Evolutionary conservation across 2,797 vertebrate genomes (phyloP).

Genomic region (Anisognathus igniventris): DNA sequence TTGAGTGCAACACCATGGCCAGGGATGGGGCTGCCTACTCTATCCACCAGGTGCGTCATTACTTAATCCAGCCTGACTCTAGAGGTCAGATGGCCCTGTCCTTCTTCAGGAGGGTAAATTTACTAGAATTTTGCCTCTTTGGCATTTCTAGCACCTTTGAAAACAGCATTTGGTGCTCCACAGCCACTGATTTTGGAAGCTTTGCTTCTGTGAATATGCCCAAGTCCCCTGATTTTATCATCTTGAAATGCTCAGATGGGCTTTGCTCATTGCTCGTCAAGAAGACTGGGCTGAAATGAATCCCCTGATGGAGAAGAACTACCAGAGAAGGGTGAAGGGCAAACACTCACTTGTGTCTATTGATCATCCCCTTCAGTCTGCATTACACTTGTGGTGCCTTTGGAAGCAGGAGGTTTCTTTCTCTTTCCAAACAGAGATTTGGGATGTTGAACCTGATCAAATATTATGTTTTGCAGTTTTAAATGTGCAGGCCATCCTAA

Average conservation of each 20-base stretch:
- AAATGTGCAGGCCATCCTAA: neutral
- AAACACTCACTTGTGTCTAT: neutral
- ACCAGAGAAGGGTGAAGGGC: neutral
- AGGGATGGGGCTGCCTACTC: neutral
- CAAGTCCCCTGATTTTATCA: neutral
- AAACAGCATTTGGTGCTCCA: neutral
- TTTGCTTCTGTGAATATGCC: neutral
- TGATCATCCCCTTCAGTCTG: neutral
- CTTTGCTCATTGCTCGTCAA: neutral
- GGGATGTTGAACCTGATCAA: neutral
- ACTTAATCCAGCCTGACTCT: neutral
- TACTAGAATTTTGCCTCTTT: fast-evolving
- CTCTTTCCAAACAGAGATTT: neutral
- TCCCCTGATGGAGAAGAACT: neutral
- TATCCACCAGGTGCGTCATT: fast-evolving
- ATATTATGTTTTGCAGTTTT: neutral
- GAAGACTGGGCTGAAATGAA: neutral
- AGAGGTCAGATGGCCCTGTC: neutral
- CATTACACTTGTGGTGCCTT: neutral
- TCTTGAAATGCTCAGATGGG: neutral
- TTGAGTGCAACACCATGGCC: fast-evolving
- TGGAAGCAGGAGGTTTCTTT: neutral
- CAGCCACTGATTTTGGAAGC: neutral
- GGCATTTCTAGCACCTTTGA: neutral
- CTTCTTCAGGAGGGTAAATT: neutral